Evolutionary conservation across 2,113 vertebrate species (phyloP).

Genomic region (Vulpes lagopus): DNA sequence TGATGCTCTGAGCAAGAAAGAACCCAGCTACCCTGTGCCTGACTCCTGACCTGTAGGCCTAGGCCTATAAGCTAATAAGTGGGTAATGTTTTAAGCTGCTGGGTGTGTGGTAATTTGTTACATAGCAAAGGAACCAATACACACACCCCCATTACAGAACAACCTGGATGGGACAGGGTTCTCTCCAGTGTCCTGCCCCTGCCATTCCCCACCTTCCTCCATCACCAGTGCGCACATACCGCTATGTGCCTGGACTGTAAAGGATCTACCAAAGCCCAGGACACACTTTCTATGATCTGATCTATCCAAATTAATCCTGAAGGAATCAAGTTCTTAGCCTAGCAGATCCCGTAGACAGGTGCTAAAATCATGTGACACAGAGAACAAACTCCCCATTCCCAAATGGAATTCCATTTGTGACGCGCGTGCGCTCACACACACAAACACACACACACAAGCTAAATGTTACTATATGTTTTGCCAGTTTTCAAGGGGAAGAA

Average conservation of each 20-base stretch:
- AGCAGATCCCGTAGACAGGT: not conserved
- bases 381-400: not conserved
- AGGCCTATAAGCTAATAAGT: not conserved
- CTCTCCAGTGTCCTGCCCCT: not conserved
- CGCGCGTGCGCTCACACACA: accelerated
- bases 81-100: not conserved
- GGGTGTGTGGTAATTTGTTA: not conserved
- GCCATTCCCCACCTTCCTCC: not conserved
- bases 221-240: accelerated
- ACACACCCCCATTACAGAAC: too few relatives aligned
- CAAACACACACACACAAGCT: not conserved
- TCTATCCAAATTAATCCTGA: not conserved
- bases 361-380: not conserved
- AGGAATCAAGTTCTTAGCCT: not conserved
- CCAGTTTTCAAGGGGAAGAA: not conserved
- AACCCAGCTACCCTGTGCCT: not conserved
- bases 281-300: not conserved
- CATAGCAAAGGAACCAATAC: not conserved
- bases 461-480: not conserved
- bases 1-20: not conserved
- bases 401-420: not conserved
- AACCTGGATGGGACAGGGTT: not conserved
- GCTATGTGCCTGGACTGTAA: accelerated
- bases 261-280: not conserved
- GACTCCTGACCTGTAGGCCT: not conserved